These are phyloP conservation scores for Lepidocyrtinus sp. DNA, from an alignment of 2,888 invertebrate species.

Conservation along the genomic window DNA sequence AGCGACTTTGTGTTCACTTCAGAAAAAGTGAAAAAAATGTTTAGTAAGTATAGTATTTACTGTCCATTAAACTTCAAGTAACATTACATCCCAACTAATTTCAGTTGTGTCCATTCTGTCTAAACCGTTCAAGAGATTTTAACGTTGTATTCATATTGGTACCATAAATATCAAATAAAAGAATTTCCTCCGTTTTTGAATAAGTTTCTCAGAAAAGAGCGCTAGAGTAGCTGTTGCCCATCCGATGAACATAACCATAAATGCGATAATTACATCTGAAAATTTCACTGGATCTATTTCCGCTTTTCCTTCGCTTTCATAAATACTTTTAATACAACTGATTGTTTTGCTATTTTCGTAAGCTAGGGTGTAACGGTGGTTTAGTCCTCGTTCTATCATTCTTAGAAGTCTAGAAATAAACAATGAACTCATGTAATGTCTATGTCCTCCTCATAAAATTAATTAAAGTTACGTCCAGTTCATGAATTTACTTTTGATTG, in stretches of 20 bases:
- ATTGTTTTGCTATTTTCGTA: constrained; percentile 40
- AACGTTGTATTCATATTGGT: too few species aligned
- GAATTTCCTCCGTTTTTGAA: not conserved
- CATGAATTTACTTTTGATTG: constrained; percentile 59
- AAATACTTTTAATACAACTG: constrained; percentile 31
- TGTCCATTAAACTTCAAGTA: too few species aligned
- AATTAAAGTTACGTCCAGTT: too few species aligned
- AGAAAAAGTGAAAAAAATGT: constrained; percentile 21
- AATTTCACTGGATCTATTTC: constrained; percentile 46
- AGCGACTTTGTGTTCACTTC: constrained; percentile 81
- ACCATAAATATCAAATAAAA: not conserved
- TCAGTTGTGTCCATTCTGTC: too few species aligned
- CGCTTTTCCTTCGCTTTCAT: not conserved
- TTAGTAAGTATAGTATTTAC: too few species aligned
- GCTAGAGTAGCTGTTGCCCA: constrained; percentile 22
- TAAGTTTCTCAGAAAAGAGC: constrained; percentile 21
- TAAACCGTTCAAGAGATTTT: not conserved
- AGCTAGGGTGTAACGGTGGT: constrained; percentile 32
- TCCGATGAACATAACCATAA: constrained; percentile 45
- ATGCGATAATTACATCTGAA: constrained; percentile 52
- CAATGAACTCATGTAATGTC: too few species aligned
- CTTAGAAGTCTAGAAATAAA: constrained; percentile 47
- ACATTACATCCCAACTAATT: too few species aligned
- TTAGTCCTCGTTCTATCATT: constrained; percentile 57
- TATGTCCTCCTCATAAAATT: too few species aligned